These are phyloP conservation scores for Dryoscopus gambensis DNA, from an alignment of 2,113 vertebrate genomes.

Conservation along the genomic window DNA sequence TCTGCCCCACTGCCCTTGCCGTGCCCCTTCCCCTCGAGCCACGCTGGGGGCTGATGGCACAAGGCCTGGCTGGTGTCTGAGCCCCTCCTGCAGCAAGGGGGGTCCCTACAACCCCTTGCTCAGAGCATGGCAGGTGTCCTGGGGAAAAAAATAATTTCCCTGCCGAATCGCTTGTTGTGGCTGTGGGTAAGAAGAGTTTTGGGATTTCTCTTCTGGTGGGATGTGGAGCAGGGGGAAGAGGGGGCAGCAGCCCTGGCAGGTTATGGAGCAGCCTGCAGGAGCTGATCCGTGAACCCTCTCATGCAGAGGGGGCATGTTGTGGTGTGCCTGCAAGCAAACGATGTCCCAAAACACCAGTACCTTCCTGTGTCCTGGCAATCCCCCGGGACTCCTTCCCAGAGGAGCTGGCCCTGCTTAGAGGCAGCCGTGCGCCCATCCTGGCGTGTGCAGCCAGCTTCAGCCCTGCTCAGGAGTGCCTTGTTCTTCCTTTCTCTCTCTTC, in stretches of 20 bases:
- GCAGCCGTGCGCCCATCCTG: background rate
- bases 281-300: background rate
- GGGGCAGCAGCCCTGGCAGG: background rate
- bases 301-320: fast-evolving
- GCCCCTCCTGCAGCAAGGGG: background rate
- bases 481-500: slow-evolving; percentile 41
- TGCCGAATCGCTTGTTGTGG: background rate
- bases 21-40: background rate
- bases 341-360: background rate
- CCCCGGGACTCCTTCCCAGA: background rate
- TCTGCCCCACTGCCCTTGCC: background rate
- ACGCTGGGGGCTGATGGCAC: background rate
- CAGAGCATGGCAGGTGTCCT: background rate
- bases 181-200: background rate
- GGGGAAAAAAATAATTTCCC: background rate
- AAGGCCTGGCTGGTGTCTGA: background rate
- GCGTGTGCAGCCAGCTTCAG: background rate
- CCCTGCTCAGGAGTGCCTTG: background rate
- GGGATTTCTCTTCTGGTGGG: background rate
- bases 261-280: background rate
- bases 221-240: background rate
- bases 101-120: background rate
- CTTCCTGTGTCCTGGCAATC: background rate
- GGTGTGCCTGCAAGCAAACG: background rate
- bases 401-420: background rate